Evolutionary conservation across 2,797 vertebrate species (phyloP).

Genomic region (Bradypus variegatus): DNA sequence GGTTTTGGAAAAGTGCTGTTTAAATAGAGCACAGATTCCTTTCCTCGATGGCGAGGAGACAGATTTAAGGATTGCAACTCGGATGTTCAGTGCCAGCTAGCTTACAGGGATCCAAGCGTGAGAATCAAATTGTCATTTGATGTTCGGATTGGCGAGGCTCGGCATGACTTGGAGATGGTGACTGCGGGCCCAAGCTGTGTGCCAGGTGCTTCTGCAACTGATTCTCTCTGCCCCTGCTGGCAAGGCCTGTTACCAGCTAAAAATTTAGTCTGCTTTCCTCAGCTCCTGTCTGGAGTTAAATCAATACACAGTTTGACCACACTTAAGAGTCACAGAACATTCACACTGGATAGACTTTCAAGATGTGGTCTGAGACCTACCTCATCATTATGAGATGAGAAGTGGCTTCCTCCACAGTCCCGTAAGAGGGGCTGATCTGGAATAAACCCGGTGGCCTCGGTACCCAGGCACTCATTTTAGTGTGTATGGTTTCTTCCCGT

Average conservation of each 20-base stretch:
- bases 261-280: fast-evolving
- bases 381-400: not conserved
- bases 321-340: not conserved
- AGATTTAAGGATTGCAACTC: constrained; percentile 50
- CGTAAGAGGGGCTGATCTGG: not conserved
- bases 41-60: constrained; percentile 9
- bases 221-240: not conserved
- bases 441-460: fast-evolving
- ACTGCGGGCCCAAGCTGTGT: constrained; percentile 25
- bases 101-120: constrained; percentile 10
- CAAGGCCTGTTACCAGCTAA: not conserved
- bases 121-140: constrained; percentile 53
- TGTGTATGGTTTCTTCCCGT: not conserved
- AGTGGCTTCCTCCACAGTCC: not conserved
- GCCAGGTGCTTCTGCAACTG: constrained; percentile 18
- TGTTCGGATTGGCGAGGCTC: constrained; percentile 42
- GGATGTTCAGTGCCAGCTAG: constrained; percentile 48
- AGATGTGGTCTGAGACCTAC: not conserved
- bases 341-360: not conserved
- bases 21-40: constrained; percentile 14
- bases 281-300: not conserved
- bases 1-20: constrained; percentile 10
- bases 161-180: constrained; percentile 27
- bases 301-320: not conserved
- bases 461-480: not conserved